These are phyloP conservation scores for Athetis lepigone DNA, from an alignment of 2,888 invertebrate genomes.

Conservation along the genomic window DNA sequence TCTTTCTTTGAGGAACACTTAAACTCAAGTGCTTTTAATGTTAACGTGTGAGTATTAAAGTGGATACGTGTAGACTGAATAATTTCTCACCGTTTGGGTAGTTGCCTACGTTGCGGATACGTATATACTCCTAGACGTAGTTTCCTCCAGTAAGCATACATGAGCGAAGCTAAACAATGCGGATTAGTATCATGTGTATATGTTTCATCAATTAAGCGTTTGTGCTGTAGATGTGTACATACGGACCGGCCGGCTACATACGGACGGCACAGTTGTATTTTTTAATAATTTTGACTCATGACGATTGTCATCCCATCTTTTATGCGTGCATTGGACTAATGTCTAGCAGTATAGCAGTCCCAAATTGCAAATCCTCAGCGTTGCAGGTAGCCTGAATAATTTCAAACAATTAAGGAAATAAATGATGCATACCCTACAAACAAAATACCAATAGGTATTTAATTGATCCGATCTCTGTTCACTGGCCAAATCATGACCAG, in stretches of 20 bases:
- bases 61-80: slow-evolving; percentile 4
- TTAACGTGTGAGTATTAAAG: slow-evolving; percentile 24
- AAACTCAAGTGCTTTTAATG: slow-evolving; percentile 28
- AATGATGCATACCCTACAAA: slow-evolving; percentile 5
- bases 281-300: too few species aligned
- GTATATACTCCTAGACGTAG: neutral
- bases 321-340: too few species aligned
- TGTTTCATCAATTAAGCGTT: too few species aligned
- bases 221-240: too few species aligned
- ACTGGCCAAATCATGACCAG: neutral
- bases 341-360: too few species aligned
- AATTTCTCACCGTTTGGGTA: neutral
- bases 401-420: slow-evolving; percentile 18
- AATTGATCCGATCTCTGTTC: slow-evolving; percentile 13
- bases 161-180: neutral
- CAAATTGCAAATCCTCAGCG: too few species aligned
- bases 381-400: too few species aligned
- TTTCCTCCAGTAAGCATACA: too few species aligned
- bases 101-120: neutral
- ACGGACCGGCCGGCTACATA: too few species aligned
- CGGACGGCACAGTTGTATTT: too few species aligned
- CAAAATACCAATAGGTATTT: slow-evolving; percentile 18
- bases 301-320: too few species aligned
- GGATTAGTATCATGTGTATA: neutral
- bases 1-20: slow-evolving; percentile 41